Conservation (phyloP, 2,888 invertebrate genomes). For the Noctua fimbriata region DNA sequence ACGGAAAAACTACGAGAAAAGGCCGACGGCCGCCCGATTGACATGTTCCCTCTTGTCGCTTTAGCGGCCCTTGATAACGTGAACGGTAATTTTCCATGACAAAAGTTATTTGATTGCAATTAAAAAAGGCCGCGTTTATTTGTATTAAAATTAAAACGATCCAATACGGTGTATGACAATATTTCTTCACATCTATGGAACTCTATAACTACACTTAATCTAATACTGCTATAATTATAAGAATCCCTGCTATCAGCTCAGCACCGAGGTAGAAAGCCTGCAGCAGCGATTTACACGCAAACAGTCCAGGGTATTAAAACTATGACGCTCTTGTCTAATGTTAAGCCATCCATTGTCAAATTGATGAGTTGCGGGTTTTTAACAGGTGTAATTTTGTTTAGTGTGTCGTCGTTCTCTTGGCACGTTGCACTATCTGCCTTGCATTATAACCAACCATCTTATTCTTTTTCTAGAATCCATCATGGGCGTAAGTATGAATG, state of each 20-base stretch:
- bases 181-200: neutral
- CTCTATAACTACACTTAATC: neutral
- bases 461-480: conserved; percentile 92
- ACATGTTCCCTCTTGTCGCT: conserved; percentile 91
- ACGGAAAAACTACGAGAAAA: conserved; percentile 87
- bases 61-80: conserved; percentile 89
- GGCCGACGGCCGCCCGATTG: conserved; percentile 83
- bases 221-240: neutral
- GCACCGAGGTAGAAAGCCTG: neutral
- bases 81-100: conserved; percentile 74
- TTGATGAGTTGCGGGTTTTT: neutral
- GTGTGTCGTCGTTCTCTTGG: neutral
- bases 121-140: neutral
- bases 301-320: neutral
- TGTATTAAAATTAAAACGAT: neutral
- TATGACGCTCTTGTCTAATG: neutral
- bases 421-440: neutral
- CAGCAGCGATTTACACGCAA: neutral
- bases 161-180: neutral
- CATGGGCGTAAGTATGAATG: conserved; percentile 94
- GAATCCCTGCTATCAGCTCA: neutral
- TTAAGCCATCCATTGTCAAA: neutral
- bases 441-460: neutral
- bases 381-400: neutral
- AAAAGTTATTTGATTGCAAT: neutral